phyloP scores from a whole-genome alignment of 2,888 invertebrate genomes.

The Ommatoiulus sabulosus region DNA sequence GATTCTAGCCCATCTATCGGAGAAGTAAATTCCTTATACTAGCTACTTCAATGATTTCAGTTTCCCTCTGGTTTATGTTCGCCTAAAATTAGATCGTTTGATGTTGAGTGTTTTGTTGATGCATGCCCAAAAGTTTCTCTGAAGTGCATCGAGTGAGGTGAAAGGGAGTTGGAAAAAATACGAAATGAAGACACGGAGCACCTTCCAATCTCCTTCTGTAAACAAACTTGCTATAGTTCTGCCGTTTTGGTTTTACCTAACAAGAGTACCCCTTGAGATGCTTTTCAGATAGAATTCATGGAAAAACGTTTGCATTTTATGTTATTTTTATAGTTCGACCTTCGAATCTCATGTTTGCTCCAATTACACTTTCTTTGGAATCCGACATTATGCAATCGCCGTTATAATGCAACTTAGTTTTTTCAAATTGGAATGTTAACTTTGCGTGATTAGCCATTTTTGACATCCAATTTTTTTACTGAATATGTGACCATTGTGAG shows the following conservation, averaged over 20 bases:
- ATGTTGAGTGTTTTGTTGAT: constrained; percentile 19
- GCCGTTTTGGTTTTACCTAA: constrained; percentile 9
- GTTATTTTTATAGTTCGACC: not conserved
- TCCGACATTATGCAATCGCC: not conserved
- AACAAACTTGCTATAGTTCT: constrained; percentile 1
- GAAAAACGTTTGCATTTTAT: not conserved
- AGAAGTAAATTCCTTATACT: not conserved
- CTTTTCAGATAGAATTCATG: constrained; percentile 23
- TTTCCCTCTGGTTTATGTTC: constrained; percentile 26
- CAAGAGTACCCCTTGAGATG: constrained; percentile 26
- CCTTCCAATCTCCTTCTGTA: not conserved
- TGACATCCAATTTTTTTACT: no score
- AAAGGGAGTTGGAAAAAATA: constrained; percentile 18
- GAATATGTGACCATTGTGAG: no score
- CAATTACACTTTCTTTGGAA: not conserved
- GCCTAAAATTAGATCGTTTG: constrained; percentile 34
- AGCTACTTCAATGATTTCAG: constrained; percentile 24
- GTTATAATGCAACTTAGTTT: no score
- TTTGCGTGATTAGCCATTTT: no score
- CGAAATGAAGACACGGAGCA: not conserved
- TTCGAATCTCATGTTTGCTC: not conserved
- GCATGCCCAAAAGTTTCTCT: constrained; percentile 23
- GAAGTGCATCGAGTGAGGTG: constrained; percentile 24
- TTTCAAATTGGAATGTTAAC: no score
- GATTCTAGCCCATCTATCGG: not conserved